Percentiles rank a stretch among this genome's conserved stretches.
Evolutionary conservation across 2,888 invertebrate genomes (phyloP).

Genomic region (Oeneis ivallda): DNA sequence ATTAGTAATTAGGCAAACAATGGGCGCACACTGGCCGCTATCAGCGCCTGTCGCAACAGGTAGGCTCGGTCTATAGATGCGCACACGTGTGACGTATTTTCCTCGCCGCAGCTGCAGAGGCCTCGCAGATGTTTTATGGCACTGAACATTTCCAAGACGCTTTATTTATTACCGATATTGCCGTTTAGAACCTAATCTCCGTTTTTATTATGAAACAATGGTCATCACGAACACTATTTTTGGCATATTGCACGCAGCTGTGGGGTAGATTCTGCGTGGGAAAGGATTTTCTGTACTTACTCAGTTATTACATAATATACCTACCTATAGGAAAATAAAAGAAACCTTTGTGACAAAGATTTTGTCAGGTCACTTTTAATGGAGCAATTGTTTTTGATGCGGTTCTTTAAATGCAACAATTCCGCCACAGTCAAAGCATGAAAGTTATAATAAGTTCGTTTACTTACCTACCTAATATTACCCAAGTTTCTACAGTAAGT

Average conservation of each 20-base stretch:
- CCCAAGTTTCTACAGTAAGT: too few species aligned
- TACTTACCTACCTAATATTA: too few species aligned
- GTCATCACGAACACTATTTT: slow-evolving; percentile 71
- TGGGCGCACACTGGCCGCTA: slow-evolving; percentile 51
- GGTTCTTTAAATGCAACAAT: not conserved
- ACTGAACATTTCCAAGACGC: slow-evolving; percentile 77
- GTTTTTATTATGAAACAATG: slow-evolving; percentile 79
- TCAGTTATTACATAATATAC: slow-evolving; percentile 12
- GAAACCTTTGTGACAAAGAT: too few species aligned
- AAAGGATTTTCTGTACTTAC: slow-evolving; percentile 48
- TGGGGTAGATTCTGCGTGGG: slow-evolving; percentile 61
- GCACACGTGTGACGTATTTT: slow-evolving; percentile 78
- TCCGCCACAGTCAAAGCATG: not conserved
- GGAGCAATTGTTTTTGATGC: not conserved
- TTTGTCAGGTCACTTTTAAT: not conserved
- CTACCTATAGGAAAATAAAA: slow-evolving; percentile 15
- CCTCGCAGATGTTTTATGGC: slow-evolving; percentile 80
- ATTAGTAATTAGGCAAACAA: slow-evolving; percentile 45
- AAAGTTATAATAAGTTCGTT: too few species aligned
- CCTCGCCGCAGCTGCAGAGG: slow-evolving; percentile 73
- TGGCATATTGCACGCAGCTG: slow-evolving; percentile 75
- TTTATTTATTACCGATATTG: slow-evolving; percentile 80
- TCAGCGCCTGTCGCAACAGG: slow-evolving; percentile 51
- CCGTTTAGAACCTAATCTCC: slow-evolving; percentile 79
- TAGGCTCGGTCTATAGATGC: slow-evolving; percentile 62